Conservation (phyloP, 2,797 vertebrate species). For the Hylomyscus alleni region DNA sequence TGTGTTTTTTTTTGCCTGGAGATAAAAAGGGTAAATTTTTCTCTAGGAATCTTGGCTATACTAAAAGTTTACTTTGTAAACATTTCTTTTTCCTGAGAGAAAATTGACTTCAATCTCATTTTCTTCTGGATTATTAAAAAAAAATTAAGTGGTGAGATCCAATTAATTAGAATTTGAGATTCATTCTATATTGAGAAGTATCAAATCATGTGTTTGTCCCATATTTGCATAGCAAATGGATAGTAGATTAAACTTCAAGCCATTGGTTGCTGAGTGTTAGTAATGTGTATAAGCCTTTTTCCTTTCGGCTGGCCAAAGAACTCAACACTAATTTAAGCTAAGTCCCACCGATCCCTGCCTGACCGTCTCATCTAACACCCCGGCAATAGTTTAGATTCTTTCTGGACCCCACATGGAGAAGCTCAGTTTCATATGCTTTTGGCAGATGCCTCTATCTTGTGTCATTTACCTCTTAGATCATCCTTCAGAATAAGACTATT, state of each 20-base stretch:
- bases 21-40: not conserved
- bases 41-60: conserved; percentile 30
- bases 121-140: conserved; percentile 43
- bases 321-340: not conserved
- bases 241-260: conserved; percentile 48
- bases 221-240: not conserved
- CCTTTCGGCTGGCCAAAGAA: conserved; percentile 27
- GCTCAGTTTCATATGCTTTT: not conserved
- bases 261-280: not conserved
- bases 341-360: not conserved
- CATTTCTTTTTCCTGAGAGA: not conserved
- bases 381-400: not conserved
- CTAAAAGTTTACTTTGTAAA: conserved; percentile 52
- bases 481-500: not conserved
- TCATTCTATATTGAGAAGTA: conserved; percentile 37
- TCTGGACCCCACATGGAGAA: not conserved
- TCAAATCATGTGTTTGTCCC: not conserved
- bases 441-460: not conserved
- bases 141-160: conserved; percentile 39
- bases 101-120: conserved; percentile 59
- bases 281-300: conserved; percentile 32
- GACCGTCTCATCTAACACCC: not conserved
- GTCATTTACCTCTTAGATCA: not conserved
- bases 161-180: conserved; percentile 40
- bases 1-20: conserved; percentile 25